Evolutionary conservation across 2,888 invertebrate genomes (phyloP).

Genomic region (Phaonia tiefii): DNA sequence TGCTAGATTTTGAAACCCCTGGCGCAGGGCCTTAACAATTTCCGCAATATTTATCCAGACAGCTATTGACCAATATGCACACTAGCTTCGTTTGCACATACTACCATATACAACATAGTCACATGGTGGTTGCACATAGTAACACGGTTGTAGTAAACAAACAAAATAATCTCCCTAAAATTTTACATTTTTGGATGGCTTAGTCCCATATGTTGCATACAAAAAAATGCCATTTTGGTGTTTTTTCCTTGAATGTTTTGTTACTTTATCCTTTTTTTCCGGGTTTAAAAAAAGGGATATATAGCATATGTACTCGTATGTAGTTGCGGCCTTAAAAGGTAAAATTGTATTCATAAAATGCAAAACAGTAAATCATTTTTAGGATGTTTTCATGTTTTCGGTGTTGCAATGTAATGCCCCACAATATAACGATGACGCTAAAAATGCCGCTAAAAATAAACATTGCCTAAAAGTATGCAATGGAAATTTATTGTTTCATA

Average conservation of each 20-base stretch:
- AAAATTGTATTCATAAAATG: conserved; percentile 40
- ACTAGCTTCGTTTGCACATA: background rate
- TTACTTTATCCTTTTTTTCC: background rate
- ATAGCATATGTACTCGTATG: conserved; percentile 2
- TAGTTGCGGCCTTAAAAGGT: conserved; percentile 23
- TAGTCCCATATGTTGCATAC: conserved; percentile 20
- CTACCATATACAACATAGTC: background rate
- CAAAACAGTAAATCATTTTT: conserved; percentile 42
- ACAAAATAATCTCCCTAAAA: conserved; percentile 31
- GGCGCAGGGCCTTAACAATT: background rate
- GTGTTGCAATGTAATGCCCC: background rate
- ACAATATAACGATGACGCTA: background rate
- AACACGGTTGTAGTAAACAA: conserved; percentile 8
- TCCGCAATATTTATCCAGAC: background rate
- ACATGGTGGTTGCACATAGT: background rate
- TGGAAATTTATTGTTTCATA: conserved; percentile 45
- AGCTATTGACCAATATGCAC: background rate
- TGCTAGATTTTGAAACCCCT: too few species aligned
- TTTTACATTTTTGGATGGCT: conserved; percentile 13
- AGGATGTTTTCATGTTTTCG: background rate
- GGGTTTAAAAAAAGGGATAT: conserved; percentile 9
- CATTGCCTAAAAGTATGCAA: conserved; percentile 33
- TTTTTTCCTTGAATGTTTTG: background rate
- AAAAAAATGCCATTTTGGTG: background rate
- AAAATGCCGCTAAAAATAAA: conserved; percentile 2